Evolutionary conservation across 2,888 invertebrate species (phyloP).

Genomic region (Steromphala cineraria): DNA sequence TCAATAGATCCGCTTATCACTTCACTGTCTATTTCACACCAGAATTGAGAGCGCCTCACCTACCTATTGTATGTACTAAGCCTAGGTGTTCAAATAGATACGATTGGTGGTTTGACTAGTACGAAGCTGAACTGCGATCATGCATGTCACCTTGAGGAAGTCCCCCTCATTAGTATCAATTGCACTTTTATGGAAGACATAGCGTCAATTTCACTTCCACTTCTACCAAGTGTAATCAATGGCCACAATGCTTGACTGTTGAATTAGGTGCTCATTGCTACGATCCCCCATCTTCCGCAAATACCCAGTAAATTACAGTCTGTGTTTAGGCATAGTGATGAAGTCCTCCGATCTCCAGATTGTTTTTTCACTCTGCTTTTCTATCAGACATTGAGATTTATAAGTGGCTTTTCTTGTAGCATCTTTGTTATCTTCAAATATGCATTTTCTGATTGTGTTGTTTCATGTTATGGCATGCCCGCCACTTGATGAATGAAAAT

Average conservation of each 20-base stretch:
- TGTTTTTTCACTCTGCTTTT: not conserved
- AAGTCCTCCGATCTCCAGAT: not conserved
- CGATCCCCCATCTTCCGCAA: not conserved
- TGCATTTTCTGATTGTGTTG: not conserved
- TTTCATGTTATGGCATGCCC: not conserved
- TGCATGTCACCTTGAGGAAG: not conserved
- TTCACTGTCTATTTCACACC: not conserved
- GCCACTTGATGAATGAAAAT: not conserved
- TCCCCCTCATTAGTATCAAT: not conserved
- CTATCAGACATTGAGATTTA: not conserved
- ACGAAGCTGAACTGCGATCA: not conserved
- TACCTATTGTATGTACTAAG: not conserved
- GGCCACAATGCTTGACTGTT: not conserved
- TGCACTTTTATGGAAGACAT: not conserved
- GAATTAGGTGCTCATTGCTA: not conserved
- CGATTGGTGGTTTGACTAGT: not conserved
- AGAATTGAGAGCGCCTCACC: not conserved
- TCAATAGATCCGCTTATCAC: not conserved
- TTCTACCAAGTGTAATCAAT: not conserved
- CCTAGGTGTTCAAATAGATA: not conserved
- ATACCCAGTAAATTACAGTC: not conserved
- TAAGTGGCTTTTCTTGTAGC: conserved; percentile 1
- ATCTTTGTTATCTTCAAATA: not conserved
- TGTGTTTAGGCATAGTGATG: not conserved
- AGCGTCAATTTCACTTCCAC: not conserved